Percentiles rank a stretch among this genome's conserved stretches.
phyloP scores from a whole-genome alignment of 2,888 invertebrate species.

The Drosophila kokeensis region DNA sequence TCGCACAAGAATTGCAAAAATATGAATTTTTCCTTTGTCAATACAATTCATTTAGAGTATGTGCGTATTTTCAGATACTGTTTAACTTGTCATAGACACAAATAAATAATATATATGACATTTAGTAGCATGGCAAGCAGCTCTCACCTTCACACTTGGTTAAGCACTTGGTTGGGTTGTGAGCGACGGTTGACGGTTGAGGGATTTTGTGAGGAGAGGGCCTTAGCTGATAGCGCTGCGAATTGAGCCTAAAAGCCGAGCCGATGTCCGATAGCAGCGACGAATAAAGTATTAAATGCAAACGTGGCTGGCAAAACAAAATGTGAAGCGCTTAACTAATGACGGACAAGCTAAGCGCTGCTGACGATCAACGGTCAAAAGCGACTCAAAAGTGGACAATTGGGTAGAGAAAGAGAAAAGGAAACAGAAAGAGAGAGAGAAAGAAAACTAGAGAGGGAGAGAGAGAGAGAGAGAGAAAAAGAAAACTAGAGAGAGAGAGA shows the following conservation, averaged over 20 bases:
- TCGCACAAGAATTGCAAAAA: background rate
- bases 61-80: background rate
- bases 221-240: constrained; percentile 24
- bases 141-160: constrained; percentile 40
- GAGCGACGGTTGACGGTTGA: constrained; percentile 3
- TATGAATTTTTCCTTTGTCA: background rate
- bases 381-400: background rate
- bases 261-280: constrained; percentile 30
- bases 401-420: background rate
- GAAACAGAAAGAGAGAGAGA: background rate
- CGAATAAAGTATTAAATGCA: constrained; percentile 31
- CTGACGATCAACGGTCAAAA: background rate
- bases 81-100: background rate
- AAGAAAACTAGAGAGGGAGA: no score
- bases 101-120: background rate
- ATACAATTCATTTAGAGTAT: background rate
- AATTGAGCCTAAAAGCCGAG: constrained; percentile 46
- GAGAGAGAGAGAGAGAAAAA: no score
- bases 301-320: constrained; percentile 57
- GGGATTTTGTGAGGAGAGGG: constrained; percentile 1
- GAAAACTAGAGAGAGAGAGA: background rate
- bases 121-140: background rate
- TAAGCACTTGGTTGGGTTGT: constrained; percentile 15
- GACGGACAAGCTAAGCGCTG: background rate
- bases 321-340: constrained; percentile 2